A percentile compares a stretch with the other conserved stretches of the same genome.
Evolutionary conservation across 2,888 invertebrate species (phyloP).

Genomic region (Cryptophagus acutangulus): DNA sequence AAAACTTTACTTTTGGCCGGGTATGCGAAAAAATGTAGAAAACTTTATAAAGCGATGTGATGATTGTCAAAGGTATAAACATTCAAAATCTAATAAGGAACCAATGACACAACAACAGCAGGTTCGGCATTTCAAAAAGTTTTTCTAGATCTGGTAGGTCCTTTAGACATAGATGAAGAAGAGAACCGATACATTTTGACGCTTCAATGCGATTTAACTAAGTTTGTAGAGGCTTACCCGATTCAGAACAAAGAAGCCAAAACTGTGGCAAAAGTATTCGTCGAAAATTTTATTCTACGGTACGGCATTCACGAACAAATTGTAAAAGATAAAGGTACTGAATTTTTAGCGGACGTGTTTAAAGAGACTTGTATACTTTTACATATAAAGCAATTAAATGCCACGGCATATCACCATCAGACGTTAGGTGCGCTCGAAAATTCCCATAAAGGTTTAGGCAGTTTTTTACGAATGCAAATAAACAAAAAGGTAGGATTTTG

Average conservation of each 20-base stretch:
- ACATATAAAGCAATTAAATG: constrained; percentile 14
- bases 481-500: constrained; percentile 9
- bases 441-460: constrained; percentile 18
- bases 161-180: constrained; percentile 12
- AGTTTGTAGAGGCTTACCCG: constrained; percentile 10
- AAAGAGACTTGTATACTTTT: constrained; percentile 16
- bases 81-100: constrained; percentile 9
- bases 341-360: constrained; percentile 10
- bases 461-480: constrained; percentile 17
- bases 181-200: constrained; percentile 15
- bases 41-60: constrained; percentile 22
- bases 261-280: constrained; percentile 12
- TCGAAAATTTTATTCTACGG: constrained; percentile 15
- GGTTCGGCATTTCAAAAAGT: constrained; percentile 21
- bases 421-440: constrained; percentile 19
- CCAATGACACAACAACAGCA: constrained; percentile 20
- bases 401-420: constrained; percentile 16
- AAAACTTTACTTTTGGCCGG: constrained; percentile 19
- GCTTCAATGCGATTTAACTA: constrained; percentile 12
- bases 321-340: constrained; percentile 18
- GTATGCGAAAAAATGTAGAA: constrained; percentile 19
- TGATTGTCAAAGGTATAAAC: constrained; percentile 17
- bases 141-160: constrained; percentile 20
- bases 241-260: constrained; percentile 10
- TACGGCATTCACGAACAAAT: constrained; percentile 17